These are phyloP conservation scores for Drosophila repleta DNA, from an alignment of 1,140 invertebrate genomes.

Conservation along the genomic window DNA sequence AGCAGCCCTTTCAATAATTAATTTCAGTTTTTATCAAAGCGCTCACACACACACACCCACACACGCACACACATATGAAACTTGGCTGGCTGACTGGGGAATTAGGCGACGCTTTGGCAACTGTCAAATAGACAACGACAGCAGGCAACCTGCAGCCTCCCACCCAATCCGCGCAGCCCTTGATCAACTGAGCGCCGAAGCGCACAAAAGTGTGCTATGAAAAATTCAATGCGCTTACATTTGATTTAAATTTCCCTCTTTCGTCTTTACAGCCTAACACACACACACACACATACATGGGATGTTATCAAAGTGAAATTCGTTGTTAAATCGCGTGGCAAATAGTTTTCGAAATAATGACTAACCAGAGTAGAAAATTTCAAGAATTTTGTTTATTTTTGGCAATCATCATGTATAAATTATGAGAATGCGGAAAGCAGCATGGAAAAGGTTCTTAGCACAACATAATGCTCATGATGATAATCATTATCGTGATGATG, in stretches of 20 bases:
- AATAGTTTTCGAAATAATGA: constrained; percentile 67
- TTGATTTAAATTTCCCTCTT: constrained; percentile 75
- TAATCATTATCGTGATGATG: constrained; percentile 12
- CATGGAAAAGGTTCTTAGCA: constrained; percentile 42
- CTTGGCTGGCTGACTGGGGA: constrained; percentile 49
- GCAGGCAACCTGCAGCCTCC: not conserved
- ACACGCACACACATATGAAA: constrained; percentile 1
- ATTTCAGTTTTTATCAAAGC: constrained; percentile 81
- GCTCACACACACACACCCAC: constrained; percentile 23
- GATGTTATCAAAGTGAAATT: constrained; percentile 74
- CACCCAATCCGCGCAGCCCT: too few relatives aligned
- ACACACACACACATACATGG: constrained; percentile 15
- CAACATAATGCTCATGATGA: constrained; percentile 15
- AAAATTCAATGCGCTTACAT: constrained; percentile 73
- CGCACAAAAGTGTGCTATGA: constrained; percentile 70
- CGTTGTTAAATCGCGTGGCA: constrained; percentile 72
- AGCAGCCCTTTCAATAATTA: constrained; percentile 72
- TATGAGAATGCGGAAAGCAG: constrained; percentile 34
- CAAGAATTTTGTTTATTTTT: constrained; percentile 59
- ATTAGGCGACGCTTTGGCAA: constrained; percentile 55
- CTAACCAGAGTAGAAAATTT: constrained; percentile 22
- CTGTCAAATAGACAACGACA: constrained; percentile 64
- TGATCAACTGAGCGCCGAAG: constrained; percentile 13
- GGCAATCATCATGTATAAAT: constrained; percentile 59
- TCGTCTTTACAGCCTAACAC: constrained; percentile 17